Evolutionary conservation across 1,140 invertebrate genomes (phyloP).

Genomic region (Tribolium madens): DNA sequence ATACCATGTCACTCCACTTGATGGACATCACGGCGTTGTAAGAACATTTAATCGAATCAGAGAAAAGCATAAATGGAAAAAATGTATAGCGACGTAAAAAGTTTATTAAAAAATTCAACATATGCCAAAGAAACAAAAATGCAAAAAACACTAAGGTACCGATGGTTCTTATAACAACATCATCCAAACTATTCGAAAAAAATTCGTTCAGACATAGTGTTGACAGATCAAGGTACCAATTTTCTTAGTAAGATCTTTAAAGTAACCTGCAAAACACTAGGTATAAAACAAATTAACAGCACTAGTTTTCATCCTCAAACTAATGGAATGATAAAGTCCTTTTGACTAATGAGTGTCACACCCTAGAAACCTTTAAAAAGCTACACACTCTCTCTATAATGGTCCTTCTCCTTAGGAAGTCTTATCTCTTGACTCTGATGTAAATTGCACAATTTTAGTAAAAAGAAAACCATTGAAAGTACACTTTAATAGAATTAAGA

Average conservation of each 20-base stretch:
- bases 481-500: conserved; percentile 18
- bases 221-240: conserved; percentile 59
- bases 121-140: no score
- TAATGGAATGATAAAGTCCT: conserved; percentile 56
- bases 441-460: conserved; percentile 12
- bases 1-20: no score
- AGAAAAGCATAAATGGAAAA: no score
- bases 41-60: no score
- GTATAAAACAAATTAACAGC: conserved; percentile 51
- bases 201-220: conserved; percentile 53
- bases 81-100: no score
- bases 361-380: conserved; percentile 24
- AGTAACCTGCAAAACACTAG: conserved; percentile 53
- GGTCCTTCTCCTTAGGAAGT: conserved; percentile 40
- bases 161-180: no score
- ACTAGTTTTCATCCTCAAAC: conserved; percentile 55
- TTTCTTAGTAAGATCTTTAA: conserved; percentile 8
- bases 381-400: not conserved
- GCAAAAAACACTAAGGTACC: no score
- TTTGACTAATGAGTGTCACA: conserved; percentile 51
- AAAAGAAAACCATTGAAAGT: conserved; percentile 2
- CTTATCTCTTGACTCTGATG: conserved; percentile 10
- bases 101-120: no score
- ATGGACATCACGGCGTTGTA: no score
- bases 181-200: no score